Evolutionary conservation across 2,113 vertebrate genomes (phyloP), one percentile per base, ranked within the genome.

Genomic region (Sarotherodon lohbergeri): DNA sequence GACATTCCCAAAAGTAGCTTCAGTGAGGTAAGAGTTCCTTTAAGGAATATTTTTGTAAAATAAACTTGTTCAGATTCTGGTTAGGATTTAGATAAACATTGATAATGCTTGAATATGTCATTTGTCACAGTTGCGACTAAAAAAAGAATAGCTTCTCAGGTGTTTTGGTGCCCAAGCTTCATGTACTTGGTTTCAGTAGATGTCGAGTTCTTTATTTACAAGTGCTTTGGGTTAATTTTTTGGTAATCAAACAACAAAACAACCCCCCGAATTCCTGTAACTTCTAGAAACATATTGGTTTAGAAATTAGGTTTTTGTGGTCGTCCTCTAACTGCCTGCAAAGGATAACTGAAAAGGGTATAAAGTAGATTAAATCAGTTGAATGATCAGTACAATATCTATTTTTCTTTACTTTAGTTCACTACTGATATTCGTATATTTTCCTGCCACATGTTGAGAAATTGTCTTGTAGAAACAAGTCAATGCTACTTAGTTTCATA

Each of bases 1-100:
- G 97, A 98, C 95, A 97, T 99, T 90, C 98, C 98, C 82, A 96
- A 97, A 76, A 96, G 93, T 29, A 98, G 96, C 91, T 97, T 98
- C 71, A 96, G 86, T n/a, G 97, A 99, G 95, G 98, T 98, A 82
- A 96, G 96, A 94, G 29, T 54, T 17, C 12, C 4, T 46, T 46
- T 63, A n/a, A 78, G 52, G 9, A 54, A 54, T 54, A 9, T n/a
- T 76, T 76, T 73, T 73, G 68, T 43, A 46, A 24, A 73, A 46
- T 73, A 46, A 73, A 76, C 41, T 76, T 50, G 16, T 50, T 50
- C 9, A 50, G 24, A 50, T 78, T 50, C 16, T 19, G 16, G 24
- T 48, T 29, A 50, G 16, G 43, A 50, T 29, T 50, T 78, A 78
- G 43, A 73, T 46, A 46, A 32, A 78, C 16, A 78, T 50, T 29